Percentiles rank a stretch among this genome's conserved stretches.
phyloP scores from a whole-genome alignment of 2,797 vertebrate genomes.

The Nyctibius grandis region DNA sequence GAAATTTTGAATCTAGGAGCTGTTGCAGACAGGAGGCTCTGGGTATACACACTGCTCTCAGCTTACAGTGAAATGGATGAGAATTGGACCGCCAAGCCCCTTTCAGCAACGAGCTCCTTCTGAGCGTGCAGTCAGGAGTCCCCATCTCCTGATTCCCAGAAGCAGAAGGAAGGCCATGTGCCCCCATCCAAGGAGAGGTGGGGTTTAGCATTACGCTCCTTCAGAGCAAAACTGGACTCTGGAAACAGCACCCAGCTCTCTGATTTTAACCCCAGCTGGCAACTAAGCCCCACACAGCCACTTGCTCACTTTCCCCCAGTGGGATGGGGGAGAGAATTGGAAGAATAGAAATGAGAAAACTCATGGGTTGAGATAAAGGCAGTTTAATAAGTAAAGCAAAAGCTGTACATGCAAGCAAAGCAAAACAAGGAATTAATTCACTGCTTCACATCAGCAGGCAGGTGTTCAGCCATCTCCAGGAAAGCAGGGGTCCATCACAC shows the following conservation, averaged over 20 bases:
- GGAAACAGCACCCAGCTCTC: neutral
- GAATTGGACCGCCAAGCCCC: neutral
- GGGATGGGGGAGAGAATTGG: too few relatives aligned
- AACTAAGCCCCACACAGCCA: too few relatives aligned
- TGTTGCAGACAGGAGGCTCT: neutral
- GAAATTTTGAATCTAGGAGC: neutral
- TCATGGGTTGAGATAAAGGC: too few relatives aligned
- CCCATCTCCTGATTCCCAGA: neutral
- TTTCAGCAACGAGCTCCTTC: neutral
- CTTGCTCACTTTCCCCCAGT: too few relatives aligned
- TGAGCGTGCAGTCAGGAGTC: rapidly evolving
- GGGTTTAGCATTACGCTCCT: neutral
- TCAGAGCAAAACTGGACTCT: neutral
- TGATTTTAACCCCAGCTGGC: too few relatives aligned
- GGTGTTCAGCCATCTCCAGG: too few relatives aligned
- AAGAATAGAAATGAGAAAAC: too few relatives aligned
- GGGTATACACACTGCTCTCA: neutral
- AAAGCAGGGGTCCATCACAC: too few relatives aligned
- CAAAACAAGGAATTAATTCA: too few relatives aligned
- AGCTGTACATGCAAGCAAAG: too few relatives aligned
- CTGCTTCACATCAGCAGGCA: too few relatives aligned
- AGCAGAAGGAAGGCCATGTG: neutral
- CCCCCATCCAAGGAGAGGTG: neutral
- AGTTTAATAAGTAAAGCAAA: too few relatives aligned
- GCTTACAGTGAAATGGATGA: neutral